Evolutionary conservation across 2,113 vertebrate species (phyloP).

Genomic region (Thymallus thymallus): DNA sequence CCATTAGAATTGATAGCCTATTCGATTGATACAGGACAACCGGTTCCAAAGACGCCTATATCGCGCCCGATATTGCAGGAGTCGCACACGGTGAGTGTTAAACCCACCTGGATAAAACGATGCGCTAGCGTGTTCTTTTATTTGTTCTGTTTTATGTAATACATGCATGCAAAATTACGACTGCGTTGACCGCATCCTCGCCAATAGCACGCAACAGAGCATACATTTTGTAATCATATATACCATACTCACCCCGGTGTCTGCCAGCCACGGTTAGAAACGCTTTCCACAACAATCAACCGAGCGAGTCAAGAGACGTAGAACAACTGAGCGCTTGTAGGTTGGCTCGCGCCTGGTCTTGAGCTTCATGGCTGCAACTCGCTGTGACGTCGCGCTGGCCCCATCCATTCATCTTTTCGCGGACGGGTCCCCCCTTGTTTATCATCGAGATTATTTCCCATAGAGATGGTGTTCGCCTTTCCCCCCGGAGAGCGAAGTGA

Average conservation of each 20-base stretch:
- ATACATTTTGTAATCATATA: neutral
- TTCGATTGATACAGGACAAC: neutral
- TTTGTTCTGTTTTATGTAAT: conserved; percentile 1
- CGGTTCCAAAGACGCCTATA: neutral
- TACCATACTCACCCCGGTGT: conserved; percentile 66
- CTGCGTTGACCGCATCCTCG: neutral
- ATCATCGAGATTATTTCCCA: conserved; percentile 69
- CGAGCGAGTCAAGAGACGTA: conserved; percentile 46
- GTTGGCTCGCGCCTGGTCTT: conserved; percentile 66
- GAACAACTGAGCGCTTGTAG: conserved; percentile 61
- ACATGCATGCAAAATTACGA: neutral
- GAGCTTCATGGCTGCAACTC: conserved; percentile 76
- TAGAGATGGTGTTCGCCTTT: conserved; percentile 58
- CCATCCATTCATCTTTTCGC: conserved; percentile 82
- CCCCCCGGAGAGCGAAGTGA: conserved; percentile 44
- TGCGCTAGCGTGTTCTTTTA: conserved; percentile 22
- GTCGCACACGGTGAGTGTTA: conserved; percentile 14
- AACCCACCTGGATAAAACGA: neutral
- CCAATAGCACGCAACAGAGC: neutral
- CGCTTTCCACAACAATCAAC: conserved; percentile 37
- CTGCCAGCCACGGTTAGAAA: conserved; percentile 25
- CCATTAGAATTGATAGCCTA: neutral
- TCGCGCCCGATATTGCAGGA: neutral
- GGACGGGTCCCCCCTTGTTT: conserved; percentile 66
- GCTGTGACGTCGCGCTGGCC: conserved; percentile 78